Evolutionary conservation across 2,797 vertebrate genomes (phyloP).

Genomic region (Glyptemys insculpta): DNA sequence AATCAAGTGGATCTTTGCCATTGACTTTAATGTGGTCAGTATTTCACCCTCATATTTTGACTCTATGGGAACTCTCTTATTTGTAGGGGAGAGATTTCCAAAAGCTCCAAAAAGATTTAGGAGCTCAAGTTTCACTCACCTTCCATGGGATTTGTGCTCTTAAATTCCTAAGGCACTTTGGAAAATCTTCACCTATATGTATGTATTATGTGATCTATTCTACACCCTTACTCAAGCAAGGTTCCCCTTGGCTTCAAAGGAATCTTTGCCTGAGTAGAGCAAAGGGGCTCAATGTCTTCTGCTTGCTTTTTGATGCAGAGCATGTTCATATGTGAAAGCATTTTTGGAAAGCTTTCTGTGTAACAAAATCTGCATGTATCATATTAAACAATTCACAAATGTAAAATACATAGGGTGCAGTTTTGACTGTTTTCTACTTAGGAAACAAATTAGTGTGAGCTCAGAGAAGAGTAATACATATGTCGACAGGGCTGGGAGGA

Average conservation of each 20-base stretch:
- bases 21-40: conserved; percentile 38
- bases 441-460: neutral
- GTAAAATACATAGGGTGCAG: conserved; percentile 7
- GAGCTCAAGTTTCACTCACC: neutral
- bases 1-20: conserved; percentile 25
- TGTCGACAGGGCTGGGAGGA: neutral
- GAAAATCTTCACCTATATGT: neutral
- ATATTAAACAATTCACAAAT: neutral
- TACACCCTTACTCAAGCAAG: neutral
- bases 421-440: neutral
- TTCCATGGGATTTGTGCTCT: neutral
- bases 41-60: conserved; percentile 44
- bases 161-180: neutral
- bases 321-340: neutral
- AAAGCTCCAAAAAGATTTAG: conserved; percentile 27
- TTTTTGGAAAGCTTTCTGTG: conserved; percentile 16
- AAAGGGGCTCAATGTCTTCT: conserved; percentile 6
- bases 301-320: neutral
- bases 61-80: conserved; percentile 27
- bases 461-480: neutral
- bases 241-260: neutral
- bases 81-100: conserved; percentile 42
- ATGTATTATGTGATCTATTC: neutral
- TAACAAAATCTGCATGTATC: neutral
- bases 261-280: neutral